phyloP scores from a whole-genome alignment of 2,888 invertebrate genomes.

The Fissipunctia ypsillon region DNA sequence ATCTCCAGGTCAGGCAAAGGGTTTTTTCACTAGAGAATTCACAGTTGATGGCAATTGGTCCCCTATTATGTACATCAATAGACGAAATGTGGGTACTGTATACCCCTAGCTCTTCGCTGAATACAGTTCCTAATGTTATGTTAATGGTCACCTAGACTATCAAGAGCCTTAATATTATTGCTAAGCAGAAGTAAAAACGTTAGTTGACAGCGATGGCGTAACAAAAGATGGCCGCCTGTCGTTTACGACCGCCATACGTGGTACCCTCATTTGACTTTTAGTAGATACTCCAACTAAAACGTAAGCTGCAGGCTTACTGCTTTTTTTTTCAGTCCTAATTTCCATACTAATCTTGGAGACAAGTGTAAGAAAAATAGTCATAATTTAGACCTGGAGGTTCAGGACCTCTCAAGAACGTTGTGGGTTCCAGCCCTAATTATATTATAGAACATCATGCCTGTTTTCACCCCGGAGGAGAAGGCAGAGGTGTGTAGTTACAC shows the following conservation, averaged over 20 bases:
- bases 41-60: background rate
- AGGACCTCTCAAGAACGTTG: background rate
- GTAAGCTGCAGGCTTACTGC: constrained; percentile 53
- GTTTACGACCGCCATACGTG: constrained; percentile 55
- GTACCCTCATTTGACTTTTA: constrained; percentile 64
- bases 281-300: constrained; percentile 52
- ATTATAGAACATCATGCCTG: background rate
- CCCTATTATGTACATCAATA: background rate
- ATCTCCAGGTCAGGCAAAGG: background rate
- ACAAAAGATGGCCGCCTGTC: constrained; percentile 49
- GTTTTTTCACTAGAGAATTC: background rate
- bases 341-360: constrained; percentile 30
- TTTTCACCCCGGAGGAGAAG: background rate
- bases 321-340: constrained; percentile 44
- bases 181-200: constrained; percentile 26
- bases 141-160: background rate
- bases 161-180: background rate
- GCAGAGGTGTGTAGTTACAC: too few species aligned
- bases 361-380: background rate
- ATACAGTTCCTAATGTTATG: too few species aligned
- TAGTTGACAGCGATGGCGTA: constrained; percentile 39
- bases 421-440: background rate
- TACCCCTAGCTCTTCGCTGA: too few species aligned
- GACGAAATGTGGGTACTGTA: background rate
- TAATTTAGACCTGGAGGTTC: background rate